Conservation (phyloP, 2,797 vertebrate species). For the Benthosema pterotum region DNA sequence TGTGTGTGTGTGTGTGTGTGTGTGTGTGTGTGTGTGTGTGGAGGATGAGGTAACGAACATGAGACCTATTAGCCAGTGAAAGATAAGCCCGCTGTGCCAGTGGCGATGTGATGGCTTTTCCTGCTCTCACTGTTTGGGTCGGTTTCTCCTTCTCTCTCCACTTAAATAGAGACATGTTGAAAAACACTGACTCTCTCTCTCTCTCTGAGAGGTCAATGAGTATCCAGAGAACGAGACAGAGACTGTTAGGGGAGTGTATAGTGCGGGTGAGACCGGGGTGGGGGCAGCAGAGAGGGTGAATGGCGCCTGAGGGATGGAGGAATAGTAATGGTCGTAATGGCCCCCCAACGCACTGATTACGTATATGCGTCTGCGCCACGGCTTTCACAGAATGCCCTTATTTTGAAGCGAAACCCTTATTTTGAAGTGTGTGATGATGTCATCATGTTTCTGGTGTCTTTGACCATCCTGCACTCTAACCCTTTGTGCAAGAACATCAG, state of each 20-base stretch:
- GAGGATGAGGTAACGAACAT: slow-evolving; percentile 6
- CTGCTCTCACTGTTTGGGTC: slow-evolving; percentile 60
- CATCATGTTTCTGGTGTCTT: too few relatives aligned
- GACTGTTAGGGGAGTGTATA: slow-evolving; percentile 11
- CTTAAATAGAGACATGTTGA: slow-evolving; percentile 68
- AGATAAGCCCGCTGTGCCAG: slow-evolving; percentile 67
- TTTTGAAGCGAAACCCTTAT: too few relatives aligned
- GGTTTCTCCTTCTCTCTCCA: slow-evolving; percentile 17
- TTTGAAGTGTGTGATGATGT: too few relatives aligned
- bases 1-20: slow-evolving; percentile 1
- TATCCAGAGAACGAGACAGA: slow-evolving; percentile 34
- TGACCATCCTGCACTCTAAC: too few relatives aligned
- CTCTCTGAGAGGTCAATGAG: slow-evolving; percentile 47
- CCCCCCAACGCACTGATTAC: too few relatives aligned
- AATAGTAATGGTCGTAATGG: too few relatives aligned
- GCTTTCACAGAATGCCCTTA: too few relatives aligned
- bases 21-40: background rate
- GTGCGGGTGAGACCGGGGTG: slow-evolving; percentile 37
- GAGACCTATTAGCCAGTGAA: slow-evolving; percentile 57
- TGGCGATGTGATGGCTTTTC: slow-evolving; percentile 66
- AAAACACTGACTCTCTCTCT: slow-evolving; percentile 38
- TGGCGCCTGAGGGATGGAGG: too few relatives aligned
- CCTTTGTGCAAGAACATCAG: too few relatives aligned
- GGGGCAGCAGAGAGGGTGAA: background rate
- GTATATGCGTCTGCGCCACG: too few relatives aligned